phyloP scores from a whole-genome alignment of 2,888 invertebrate species.

The Chaitophorus viminalis region DNA sequence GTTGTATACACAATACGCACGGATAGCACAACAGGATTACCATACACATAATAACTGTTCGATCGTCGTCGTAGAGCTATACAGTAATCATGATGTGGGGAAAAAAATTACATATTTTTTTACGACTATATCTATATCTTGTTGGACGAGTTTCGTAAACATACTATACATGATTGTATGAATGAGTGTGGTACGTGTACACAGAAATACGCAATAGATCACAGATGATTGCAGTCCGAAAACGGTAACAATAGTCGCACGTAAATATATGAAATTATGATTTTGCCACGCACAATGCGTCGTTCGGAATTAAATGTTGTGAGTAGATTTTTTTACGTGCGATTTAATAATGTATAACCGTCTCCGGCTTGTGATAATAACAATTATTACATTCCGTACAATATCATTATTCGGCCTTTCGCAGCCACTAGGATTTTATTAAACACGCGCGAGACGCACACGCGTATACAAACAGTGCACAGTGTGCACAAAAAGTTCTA shows the following conservation, averaged over 20 bases:
- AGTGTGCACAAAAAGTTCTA: neutral
- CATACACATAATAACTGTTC: neutral
- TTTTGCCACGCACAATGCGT: neutral
- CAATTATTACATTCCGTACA: neutral
- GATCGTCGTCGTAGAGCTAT: neutral
- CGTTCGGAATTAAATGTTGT: neutral
- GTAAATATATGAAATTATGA: neutral
- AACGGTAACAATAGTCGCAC: neutral
- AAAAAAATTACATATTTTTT: slow-evolving; percentile 38
- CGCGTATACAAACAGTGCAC: neutral
- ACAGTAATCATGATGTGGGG: slow-evolving; percentile 20
- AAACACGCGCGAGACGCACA: neutral
- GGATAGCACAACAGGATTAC: neutral
- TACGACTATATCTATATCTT: slow-evolving; percentile 26
- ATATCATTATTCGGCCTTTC: neutral
- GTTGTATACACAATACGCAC: neutral
- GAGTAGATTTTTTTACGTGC: neutral
- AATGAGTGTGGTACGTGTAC: neutral
- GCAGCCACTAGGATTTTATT: neutral
- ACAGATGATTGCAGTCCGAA: neutral
- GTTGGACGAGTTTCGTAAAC: neutral
- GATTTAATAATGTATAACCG: neutral
- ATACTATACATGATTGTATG: neutral
- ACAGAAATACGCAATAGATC: neutral
- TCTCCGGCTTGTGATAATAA: neutral